Base-by-base conservation (phyloP, 1,140 invertebrate species). In the Berghia stephanieae region DNA sequence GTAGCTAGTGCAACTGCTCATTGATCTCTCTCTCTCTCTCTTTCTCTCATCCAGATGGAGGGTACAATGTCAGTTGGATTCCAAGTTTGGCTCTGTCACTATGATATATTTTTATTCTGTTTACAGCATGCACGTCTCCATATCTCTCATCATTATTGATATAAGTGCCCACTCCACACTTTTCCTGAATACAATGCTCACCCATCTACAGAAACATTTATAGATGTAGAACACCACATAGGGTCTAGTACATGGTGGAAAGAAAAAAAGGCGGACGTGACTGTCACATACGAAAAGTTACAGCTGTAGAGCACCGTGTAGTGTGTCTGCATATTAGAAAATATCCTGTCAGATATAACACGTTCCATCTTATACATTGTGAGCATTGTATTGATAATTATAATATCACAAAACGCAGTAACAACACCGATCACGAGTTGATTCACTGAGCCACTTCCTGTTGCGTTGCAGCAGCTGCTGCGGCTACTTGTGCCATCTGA, bases 381-480 rank as follows among this genome's bases (percentile, higher is more conserved):
- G 63, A 16, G 42, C 27, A 67, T 5, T 13, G 18, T 67, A 38
- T 31, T 5, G 63, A 16, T 38, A 67, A 6, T 24, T 31, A 24
- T 21, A 6, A 10, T 6, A 63, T 31, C 57, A 63, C 8, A 31
- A 6, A 6, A 10, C 34, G 57, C 34, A 24, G 24, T 24, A 24
- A 24, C n/a, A 13, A 31, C 8, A 24, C n/a, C 57, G 8, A 31
- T 31, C 34, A 31, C 8, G n/a, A 31, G 34, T 44, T 24, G 38
- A n/a, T 13, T 43, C 36, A 46, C 72, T 73, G 76, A 5, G 75
- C 71, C 43, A 49, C 44, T 67, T 79, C 52, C 27, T 81, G 49
- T 66, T 80, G 79, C 67, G 49, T 36, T 82, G 82, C 31, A 78
- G 63, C 68, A 67, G 67, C 60, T 75, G n/a, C n/a, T n/a, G n/a